Base-by-base conservation (phyloP, 2,113 vertebrate genomes). In the Clarias batrachus region DNA sequence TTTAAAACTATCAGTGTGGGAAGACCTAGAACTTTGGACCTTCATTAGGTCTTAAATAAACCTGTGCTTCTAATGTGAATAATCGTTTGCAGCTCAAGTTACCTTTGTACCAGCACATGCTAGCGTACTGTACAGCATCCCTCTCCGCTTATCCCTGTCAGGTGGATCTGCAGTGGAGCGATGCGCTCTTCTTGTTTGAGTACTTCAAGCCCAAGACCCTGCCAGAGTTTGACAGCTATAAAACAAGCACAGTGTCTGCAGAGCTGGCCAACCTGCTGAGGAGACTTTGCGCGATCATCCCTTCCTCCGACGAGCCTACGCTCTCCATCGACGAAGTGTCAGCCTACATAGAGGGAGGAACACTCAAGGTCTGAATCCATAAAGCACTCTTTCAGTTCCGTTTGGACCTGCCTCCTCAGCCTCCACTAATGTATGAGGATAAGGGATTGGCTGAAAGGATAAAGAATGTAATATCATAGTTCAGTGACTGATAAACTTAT, bases 201-300 rank as follows among this genome's bases (percentile, higher is more conserved):
- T 99, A 99, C 89, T 99, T 99, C 92, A 99, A 99, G 90, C 98
- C 98, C 80, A 99, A 99, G 94, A 96, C 97, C 1, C 95, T 98
- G 83, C 97, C 98, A 0, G 98, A 99, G 88, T 99, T 99, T 87
- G 98, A 99, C 87, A 99, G 98, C 92, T 99, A 99, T 90, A 99
- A 99, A 94, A 98, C 98, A 1, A 99, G 98, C 93, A 99, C 98
- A 0, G 98, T 99, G 73, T 99, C 98, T 48, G 97, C 98, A 0
- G 98, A 99, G 89, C 91, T 99, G 89, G 98, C 98, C 89, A 99
- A 99, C 91, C 96, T 99, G 65, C 92, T 99, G 85, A 96, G 96
- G 91, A 96, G 97, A 91, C 96, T 99, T 56, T 94, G 96, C 41
- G 92, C 95, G 68, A 97, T 99, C 0, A 96, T 97, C 77, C 98